These are phyloP conservation scores for Sphaerophoria rueppellii DNA, from an alignment of 2,888 invertebrate genomes.

Conservation along the genomic window DNA sequence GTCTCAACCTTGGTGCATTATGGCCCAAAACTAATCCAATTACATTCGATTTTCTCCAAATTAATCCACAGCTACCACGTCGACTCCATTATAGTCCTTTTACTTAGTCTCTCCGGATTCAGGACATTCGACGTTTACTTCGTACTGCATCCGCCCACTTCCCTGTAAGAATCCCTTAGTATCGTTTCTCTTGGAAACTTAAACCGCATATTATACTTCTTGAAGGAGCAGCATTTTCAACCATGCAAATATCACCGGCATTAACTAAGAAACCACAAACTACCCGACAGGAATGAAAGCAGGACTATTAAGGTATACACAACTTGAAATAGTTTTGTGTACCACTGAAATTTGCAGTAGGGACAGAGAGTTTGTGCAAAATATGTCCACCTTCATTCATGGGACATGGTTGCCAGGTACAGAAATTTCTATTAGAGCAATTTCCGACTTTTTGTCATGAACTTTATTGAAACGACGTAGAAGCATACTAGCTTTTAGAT, in stretches of 20 bases:
- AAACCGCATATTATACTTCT: slow-evolving; percentile 39
- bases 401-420: background rate
- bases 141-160: background rate
- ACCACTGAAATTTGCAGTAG: slow-evolving; percentile 57
- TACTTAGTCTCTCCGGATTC: background rate
- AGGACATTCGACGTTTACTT: too few species aligned
- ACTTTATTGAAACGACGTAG: too few species aligned
- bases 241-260: slow-evolving; percentile 70
- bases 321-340: slow-evolving; percentile 64
- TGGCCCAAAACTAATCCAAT: slow-evolving; percentile 71
- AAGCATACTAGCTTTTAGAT: background rate
- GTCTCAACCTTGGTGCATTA: slow-evolving; percentile 59
- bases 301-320: slow-evolving; percentile 70
- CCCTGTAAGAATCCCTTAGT: slow-evolving; percentile 4
- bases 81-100: background rate
- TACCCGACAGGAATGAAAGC: slow-evolving; percentile 73
- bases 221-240: slow-evolving; percentile 36
- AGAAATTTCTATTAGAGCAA: too few species aligned
- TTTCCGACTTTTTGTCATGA: too few species aligned
- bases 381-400: slow-evolving; percentile 11
- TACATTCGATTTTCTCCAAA: slow-evolving; percentile 71
- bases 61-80: slow-evolving; percentile 68
- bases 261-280: slow-evolving; percentile 71
- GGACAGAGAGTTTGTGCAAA: slow-evolving; percentile 19
- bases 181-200: slow-evolving; percentile 42